Conservation (phyloP, 1,140 invertebrate genomes). For the Drosophila truncata region DNA sequence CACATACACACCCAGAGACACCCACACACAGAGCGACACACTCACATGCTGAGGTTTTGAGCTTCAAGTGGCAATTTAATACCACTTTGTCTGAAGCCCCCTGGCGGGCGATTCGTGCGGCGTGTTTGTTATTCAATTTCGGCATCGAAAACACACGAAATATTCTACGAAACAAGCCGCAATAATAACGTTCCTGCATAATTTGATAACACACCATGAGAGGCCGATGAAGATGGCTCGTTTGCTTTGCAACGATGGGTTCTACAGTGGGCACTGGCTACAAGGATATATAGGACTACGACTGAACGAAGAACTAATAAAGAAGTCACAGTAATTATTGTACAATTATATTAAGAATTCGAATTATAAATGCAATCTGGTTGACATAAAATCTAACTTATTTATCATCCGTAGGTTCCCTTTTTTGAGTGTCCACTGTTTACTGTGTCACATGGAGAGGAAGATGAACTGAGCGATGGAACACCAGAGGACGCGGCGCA, state of each 20-base stretch:
- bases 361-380: background rate
- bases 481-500: background rate
- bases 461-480: constrained; percentile 11
- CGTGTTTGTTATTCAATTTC: constrained; percentile 76
- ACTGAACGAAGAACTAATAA: background rate
- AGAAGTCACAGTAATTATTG: too few relatives aligned
- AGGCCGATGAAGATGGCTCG: constrained; percentile 49
- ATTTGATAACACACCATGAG: constrained; percentile 66
- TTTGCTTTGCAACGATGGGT: constrained; percentile 44
- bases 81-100: constrained; percentile 60
- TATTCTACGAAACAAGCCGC: constrained; percentile 64
- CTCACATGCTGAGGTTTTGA: constrained; percentile 40
- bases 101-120: constrained; percentile 23
- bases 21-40: constrained; percentile 2
- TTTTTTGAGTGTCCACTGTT: constrained; percentile 1
- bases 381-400: background rate
- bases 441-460: constrained; percentile 47
- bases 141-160: constrained; percentile 70
- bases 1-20: background rate
- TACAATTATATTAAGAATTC: too few relatives aligned
- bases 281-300: rapidly evolving
- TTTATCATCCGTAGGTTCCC: background rate
- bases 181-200: constrained; percentile 77
- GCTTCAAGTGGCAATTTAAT: constrained; percentile 75
- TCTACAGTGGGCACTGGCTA: constrained; percentile 10